Evolutionary conservation across 2,113 vertebrate genomes (phyloP).

Genomic region (Centropristis striata): DNA sequence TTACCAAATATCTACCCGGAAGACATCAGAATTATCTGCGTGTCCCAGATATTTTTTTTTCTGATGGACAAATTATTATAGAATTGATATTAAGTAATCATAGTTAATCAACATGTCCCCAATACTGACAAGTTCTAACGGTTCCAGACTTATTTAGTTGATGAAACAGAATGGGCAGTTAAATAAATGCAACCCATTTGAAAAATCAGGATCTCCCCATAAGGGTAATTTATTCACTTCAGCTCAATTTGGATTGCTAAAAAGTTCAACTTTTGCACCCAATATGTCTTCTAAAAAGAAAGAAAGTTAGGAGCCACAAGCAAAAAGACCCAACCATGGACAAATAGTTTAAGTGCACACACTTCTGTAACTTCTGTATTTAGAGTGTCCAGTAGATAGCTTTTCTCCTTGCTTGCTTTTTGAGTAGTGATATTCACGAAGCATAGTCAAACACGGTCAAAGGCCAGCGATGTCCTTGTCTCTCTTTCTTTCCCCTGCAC

Average conservation of each 20-base stretch:
- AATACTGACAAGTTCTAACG: not conserved
- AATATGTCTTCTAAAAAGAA: not conserved
- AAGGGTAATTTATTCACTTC: not conserved
- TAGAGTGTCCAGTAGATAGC: conserved; percentile 19
- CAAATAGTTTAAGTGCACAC: not conserved
- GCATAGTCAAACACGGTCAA: conserved; percentile 58
- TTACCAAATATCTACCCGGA: not conserved
- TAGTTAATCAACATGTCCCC: not conserved
- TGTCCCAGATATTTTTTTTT: not conserved
- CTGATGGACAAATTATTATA: not conserved
- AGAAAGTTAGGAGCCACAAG: not conserved
- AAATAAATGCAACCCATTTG: not conserved
- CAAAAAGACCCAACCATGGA: not conserved
- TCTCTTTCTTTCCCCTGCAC: conserved; percentile 25
- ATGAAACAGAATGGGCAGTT: not conserved
- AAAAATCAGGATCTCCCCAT: not conserved
- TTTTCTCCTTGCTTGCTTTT: conserved; percentile 37
- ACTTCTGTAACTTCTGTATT: conserved; percentile 27
- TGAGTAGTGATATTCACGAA: conserved; percentile 57
- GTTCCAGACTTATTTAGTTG: not conserved
- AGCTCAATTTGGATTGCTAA: not conserved
- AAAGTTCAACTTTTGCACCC: not conserved
- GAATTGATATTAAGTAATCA: not conserved
- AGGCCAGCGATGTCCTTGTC: conserved; percentile 64
- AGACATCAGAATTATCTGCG: not conserved